Conservation (phyloP, 2,797 vertebrate genomes). For the Telmatherina bonti region DNA sequence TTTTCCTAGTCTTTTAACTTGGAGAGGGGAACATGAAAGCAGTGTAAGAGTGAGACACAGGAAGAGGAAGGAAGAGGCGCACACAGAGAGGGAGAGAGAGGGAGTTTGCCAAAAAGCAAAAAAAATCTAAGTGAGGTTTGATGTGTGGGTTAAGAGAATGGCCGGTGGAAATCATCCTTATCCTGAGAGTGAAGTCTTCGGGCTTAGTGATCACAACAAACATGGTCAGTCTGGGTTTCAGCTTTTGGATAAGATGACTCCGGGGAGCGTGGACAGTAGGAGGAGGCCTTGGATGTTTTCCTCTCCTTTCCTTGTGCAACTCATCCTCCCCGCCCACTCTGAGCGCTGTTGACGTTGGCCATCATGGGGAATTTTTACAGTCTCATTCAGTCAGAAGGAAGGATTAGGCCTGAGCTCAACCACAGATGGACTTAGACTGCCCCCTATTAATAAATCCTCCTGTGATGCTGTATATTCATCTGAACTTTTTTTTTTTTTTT, state of each 20-base stretch:
- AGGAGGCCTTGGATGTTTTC: conserved; percentile 60
- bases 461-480: conserved; percentile 68
- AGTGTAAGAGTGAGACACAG: conserved; percentile 3
- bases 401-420: conserved; percentile 71
- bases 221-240: conserved; percentile 46
- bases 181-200: conserved; percentile 60
- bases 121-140: conserved; percentile 38
- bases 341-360: conserved; percentile 69
- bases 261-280: conserved; percentile 61
- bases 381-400: conserved; percentile 57
- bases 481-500: conserved; percentile 31
- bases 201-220: conserved; percentile 67
- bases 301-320: conserved; percentile 33
- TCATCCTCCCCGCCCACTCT: conserved; percentile 63
- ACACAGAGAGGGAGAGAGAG: conserved; percentile 14
- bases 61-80: conserved; percentile 1
- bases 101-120: conserved; percentile 39
- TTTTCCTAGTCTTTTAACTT: conserved; percentile 27
- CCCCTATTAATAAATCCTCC: conserved; percentile 78
- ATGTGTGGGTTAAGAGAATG: conserved; percentile 66
- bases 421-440: conserved; percentile 77
- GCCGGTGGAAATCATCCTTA: conserved; percentile 60
- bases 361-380: conserved; percentile 72
- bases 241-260: conserved; percentile 72
- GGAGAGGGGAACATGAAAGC: conserved; percentile 22